phyloP scores from a whole-genome alignment of 2,113 vertebrate genomes.

The Anseranas semipalmata region DNA sequence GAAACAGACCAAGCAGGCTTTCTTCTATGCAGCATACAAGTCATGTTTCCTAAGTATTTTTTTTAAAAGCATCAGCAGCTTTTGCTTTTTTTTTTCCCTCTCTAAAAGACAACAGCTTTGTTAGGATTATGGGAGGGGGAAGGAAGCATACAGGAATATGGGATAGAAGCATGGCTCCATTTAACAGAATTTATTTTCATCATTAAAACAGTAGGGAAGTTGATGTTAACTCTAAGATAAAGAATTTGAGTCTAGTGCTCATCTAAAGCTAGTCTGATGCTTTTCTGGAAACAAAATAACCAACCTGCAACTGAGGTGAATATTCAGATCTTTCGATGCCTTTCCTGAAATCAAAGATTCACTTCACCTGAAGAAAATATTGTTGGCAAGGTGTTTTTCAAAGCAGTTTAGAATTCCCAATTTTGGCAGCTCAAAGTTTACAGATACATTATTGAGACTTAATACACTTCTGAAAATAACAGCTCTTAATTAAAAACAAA shows the following conservation, averaged over 20 bases:
- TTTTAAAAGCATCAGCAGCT: background rate
- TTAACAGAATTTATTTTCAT: background rate
- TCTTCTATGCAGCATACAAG: background rate
- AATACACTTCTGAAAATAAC: background rate
- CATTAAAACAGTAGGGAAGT: background rate
- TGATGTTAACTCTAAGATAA: background rate
- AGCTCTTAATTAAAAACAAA: background rate
- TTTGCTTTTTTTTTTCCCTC: background rate
- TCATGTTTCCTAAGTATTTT: background rate
- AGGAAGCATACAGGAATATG: fast-evolving
- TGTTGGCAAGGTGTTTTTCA: background rate
- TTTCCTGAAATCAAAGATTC: background rate
- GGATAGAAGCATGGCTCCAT: background rate
- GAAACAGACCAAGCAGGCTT: background rate
- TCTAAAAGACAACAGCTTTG: background rate
- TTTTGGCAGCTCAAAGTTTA: background rate
- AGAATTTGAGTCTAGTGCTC: background rate
- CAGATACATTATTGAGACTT: background rate
- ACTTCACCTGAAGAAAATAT: background rate
- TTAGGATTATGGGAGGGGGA: background rate
- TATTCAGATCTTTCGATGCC: background rate
- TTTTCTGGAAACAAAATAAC: background rate
- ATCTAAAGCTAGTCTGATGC: background rate
- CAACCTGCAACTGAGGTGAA: background rate
- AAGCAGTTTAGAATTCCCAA: background rate